Evolutionary conservation across 1,140 invertebrate genomes (phyloP), one percentile per base, ranked within the genome.

Genomic region (Bacillus rossius): DNA sequence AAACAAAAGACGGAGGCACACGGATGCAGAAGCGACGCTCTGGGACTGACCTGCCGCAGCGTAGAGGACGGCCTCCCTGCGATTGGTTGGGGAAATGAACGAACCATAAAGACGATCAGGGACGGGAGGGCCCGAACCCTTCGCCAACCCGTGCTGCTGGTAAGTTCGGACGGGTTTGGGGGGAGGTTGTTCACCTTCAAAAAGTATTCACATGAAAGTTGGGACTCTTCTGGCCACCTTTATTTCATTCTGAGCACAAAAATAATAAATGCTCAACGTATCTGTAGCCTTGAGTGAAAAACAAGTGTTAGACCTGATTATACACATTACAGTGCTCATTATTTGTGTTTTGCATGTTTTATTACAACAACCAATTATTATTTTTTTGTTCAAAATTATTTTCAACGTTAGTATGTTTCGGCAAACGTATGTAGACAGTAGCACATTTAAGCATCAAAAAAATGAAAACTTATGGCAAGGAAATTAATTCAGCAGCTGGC

Each of bases 131-230:
- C 50, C 38, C 57, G 23, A 10, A n/a, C 38, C 48, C 47, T 52
- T 17, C 22, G 63, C 40, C 29, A 34, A 34, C 5, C 29, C 29
- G 29, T 34, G 29, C 52, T 69, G 67, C 50, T 70, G 68, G 53
- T 71, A 71, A n/a, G 65, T 66, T 42, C 70, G 56, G 57, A 70
- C 67, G 45, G 70, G 70, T 60, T 72, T 72, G 45, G 68, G 70
- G 38, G 70, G 70, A 59, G 70, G 61, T 42, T 67, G 64, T 23
- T 56, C 40, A 55, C 53, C 53, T 55, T 55, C 19, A 55, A 42
- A 49, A 52, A 52, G 50, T 52, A 52, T 4, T 34, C 29, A 52
- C 19, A 52, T 34, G 16, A 52, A 1, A 3, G 17, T 26, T 16
- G 50, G 38, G 7, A 16, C 5, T 4, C 14, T 45, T 45, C 8